Conservation (phyloP, 1,140 invertebrate genomes). For the Zaprionus camerounensis region DNA sequence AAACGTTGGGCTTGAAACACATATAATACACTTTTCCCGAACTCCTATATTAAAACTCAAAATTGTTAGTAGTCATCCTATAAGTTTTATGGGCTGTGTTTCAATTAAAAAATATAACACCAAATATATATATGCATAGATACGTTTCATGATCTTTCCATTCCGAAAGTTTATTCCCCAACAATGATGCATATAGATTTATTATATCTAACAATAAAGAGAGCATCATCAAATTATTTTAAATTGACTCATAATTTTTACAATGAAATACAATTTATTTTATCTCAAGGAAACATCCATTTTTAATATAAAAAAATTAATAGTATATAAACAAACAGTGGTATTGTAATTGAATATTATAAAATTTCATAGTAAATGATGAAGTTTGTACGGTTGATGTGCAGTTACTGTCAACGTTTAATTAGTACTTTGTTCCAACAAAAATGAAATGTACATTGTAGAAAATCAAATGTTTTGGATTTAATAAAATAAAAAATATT, state of each 20-base stretch:
- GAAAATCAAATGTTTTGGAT: not conserved
- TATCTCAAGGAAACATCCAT: not conserved
- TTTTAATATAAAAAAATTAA: not conserved
- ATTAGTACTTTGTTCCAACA: not conserved
- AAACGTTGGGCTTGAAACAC: not conserved
- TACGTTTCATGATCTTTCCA: not conserved
- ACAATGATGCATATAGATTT: not conserved
- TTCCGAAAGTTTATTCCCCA: not conserved
- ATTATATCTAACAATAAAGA: not conserved
- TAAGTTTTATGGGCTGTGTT: not conserved
- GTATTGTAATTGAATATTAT: not conserved
- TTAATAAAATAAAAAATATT: constrained; percentile 22
- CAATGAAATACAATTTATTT: not conserved
- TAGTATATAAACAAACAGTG: not conserved
- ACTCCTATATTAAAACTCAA: not conserved
- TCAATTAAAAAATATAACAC: not conserved
- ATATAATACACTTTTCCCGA: not conserved
- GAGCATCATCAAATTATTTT: not conserved
- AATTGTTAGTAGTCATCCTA: not conserved
- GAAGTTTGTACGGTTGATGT: not conserved
- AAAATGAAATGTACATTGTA: constrained; percentile 4
- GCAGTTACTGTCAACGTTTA: not conserved
- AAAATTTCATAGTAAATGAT: not conserved
- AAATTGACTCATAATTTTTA: not conserved
- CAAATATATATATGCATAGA: not conserved